Conservation (phyloP, 1,140 invertebrate species). For the Amphibalanus amphitrite region DNA sequence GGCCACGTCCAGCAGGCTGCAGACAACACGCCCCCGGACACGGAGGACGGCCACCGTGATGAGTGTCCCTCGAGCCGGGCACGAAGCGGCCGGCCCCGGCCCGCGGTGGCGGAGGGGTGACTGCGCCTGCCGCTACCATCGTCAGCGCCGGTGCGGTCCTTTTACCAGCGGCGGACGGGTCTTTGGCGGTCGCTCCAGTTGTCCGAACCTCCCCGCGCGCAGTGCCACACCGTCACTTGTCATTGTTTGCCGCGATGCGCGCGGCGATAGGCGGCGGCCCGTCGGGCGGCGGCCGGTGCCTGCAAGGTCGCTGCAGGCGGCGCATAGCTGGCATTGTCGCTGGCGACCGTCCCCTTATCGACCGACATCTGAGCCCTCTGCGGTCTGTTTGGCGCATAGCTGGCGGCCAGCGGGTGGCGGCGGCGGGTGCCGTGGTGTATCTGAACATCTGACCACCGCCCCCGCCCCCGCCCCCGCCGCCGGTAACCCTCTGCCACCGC, state of each 20-base stretch:
- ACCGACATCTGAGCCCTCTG: neutral
- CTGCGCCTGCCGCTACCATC: neutral
- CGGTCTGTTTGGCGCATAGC: neutral
- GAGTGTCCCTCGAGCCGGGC: too few species aligned
- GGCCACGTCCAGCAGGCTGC: too few species aligned
- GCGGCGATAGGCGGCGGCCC: neutral
- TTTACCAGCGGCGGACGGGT: neutral
- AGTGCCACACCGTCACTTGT: neutral
- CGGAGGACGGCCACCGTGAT: too few species aligned
- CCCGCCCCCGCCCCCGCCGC: too few species aligned
- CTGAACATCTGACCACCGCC: too few species aligned
- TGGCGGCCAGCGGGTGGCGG: too few species aligned
- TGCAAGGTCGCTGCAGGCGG: neutral
- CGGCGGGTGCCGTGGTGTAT: too few species aligned
- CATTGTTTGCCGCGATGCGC: neutral
- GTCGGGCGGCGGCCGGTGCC: too few species aligned
- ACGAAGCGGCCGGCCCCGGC: too few species aligned
- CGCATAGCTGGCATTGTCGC: neutral
- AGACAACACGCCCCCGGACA: too few species aligned
- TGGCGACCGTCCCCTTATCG: neutral
- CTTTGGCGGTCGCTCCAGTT: neutral
- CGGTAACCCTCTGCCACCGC: too few species aligned
- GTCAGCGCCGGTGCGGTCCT: neutral
- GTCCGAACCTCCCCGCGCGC: neutral
- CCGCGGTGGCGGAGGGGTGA: neutral